Evolutionary conservation across 2,888 invertebrate genomes (phyloP).

Genomic region (Yponomeuta malinellus): DNA sequence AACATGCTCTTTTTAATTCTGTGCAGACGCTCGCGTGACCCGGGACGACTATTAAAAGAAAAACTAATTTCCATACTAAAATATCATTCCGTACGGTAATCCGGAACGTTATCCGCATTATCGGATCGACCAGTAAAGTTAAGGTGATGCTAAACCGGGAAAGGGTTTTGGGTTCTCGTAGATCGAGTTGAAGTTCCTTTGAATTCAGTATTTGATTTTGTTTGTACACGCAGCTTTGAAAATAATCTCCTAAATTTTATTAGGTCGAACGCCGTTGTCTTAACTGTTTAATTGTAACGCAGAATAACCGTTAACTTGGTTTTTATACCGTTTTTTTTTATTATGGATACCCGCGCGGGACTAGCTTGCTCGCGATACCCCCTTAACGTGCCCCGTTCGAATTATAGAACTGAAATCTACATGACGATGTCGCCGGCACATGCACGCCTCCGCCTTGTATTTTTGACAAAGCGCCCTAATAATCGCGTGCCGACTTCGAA

Average conservation of each 20-base stretch:
- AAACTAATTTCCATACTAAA: slow-evolving; percentile 71
- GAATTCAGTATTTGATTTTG: too few species aligned
- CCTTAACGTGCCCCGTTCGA: slow-evolving; percentile 56
- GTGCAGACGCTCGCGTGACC: slow-evolving; percentile 54
- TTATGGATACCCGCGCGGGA: too few species aligned
- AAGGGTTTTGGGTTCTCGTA: too few species aligned
- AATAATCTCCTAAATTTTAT: too few species aligned
- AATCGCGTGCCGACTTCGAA: slow-evolving; percentile 67
- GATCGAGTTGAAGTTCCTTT: too few species aligned
- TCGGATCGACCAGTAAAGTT: slow-evolving; percentile 64
- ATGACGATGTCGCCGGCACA: slow-evolving; percentile 62
- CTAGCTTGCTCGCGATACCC: too few species aligned
- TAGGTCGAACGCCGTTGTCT: too few species aligned
- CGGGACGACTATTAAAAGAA: slow-evolving; percentile 63
- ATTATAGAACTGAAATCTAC: slow-evolving; percentile 68
- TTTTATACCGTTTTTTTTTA: too few species aligned
- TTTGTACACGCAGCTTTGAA: too few species aligned
- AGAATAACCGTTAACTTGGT: too few species aligned
- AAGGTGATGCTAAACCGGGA: too few species aligned
- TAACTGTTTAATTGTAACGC: too few species aligned
- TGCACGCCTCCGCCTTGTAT: slow-evolving; percentile 52
- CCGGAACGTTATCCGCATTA: slow-evolving; percentile 47
- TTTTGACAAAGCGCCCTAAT: slow-evolving; percentile 64
- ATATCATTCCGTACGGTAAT: slow-evolving; percentile 48
- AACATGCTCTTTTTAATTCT: slow-evolving; percentile 50